These are phyloP conservation scores for Drosophila nikananu DNA, from an alignment of 1,140 invertebrate genomes.

Conservation along the genomic window DNA sequence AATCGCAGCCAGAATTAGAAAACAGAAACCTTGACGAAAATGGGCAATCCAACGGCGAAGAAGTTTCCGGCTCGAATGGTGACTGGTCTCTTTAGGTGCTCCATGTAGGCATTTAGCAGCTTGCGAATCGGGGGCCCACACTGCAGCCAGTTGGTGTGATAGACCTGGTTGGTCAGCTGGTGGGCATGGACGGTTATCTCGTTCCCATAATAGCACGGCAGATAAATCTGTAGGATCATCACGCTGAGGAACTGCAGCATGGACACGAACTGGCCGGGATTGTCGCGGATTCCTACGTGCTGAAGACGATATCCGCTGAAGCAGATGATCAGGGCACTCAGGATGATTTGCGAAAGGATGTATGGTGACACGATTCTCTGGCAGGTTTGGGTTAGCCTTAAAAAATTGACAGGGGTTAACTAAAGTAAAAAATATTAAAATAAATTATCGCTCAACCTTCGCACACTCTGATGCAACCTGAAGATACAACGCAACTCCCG, in stretches of 20 bases:
- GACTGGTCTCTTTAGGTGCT: conserved; percentile 66
- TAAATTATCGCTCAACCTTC: conserved; percentile 25
- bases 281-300: conserved; percentile 52
- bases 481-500: conserved; percentile 48
- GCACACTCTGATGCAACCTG: conserved; percentile 50
- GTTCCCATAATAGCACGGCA: conserved; percentile 78
- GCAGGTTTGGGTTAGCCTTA: conserved; percentile 58
- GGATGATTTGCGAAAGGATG: conserved; percentile 69
- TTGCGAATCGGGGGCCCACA: conserved; percentile 41
- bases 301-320: conserved; percentile 74
- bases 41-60: conserved; percentile 73
- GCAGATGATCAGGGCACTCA: conserved; percentile 80
- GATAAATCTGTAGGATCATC: conserved; percentile 73
- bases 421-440: background rate
- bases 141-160: conserved; percentile 70
- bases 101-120: conserved; percentile 69
- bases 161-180: conserved; percentile 65
- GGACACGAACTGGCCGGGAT: conserved; percentile 71
- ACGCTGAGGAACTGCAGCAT: conserved; percentile 79
- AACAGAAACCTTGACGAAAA: conserved; percentile 67
- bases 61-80: conserved; percentile 66
- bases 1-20: too few species aligned
- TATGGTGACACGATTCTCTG: conserved; percentile 66
- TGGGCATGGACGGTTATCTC: conserved; percentile 69
- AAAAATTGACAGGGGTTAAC: background rate